phyloP scores from a whole-genome alignment of 2,797 vertebrate species.

The Hoplostethus mediterraneus region DNA sequence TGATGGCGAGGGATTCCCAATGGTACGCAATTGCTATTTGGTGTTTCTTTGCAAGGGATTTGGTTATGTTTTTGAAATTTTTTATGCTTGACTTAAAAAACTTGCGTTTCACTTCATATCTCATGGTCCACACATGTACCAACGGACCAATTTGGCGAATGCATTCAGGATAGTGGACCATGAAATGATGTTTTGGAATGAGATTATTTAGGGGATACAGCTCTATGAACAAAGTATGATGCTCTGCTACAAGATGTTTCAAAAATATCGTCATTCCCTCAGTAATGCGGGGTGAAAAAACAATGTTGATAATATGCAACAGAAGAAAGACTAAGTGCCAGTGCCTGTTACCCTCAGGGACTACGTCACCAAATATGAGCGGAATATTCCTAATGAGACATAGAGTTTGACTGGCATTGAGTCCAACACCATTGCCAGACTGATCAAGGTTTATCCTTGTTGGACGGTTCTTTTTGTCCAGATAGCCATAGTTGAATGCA shows the following conservation, averaged over 20 bases:
- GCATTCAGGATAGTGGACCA: too few species aligned
- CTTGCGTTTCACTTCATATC: too few species aligned
- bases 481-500: slow-evolving; percentile 32
- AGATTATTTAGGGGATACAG: too few species aligned
- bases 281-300: slow-evolving; percentile 4
- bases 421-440: slow-evolving; percentile 2
- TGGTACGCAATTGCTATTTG: too few species aligned
- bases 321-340: slow-evolving; percentile 11
- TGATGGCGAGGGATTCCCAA: too few species aligned
- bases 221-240: too few species aligned
- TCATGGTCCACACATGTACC: too few species aligned
- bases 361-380: slow-evolving; percentile 2
- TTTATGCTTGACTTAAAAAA: too few species aligned
- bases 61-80: too few species aligned
- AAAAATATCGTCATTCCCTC: slow-evolving; percentile 20
- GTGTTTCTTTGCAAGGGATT: too few species aligned
- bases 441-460: slow-evolving; percentile 2
- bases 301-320: slow-evolving; percentile 4
- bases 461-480: slow-evolving; percentile 28
- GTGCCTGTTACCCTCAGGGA: slow-evolving; percentile 17
- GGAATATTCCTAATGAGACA: slow-evolving; percentile 15
- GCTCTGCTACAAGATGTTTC: slow-evolving; percentile 4
- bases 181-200: too few species aligned
- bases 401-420: slow-evolving; percentile 3
- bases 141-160: too few species aligned